Base-by-base conservation (phyloP, 2,797 vertebrate species). In the Coregonus sp. region DNA sequence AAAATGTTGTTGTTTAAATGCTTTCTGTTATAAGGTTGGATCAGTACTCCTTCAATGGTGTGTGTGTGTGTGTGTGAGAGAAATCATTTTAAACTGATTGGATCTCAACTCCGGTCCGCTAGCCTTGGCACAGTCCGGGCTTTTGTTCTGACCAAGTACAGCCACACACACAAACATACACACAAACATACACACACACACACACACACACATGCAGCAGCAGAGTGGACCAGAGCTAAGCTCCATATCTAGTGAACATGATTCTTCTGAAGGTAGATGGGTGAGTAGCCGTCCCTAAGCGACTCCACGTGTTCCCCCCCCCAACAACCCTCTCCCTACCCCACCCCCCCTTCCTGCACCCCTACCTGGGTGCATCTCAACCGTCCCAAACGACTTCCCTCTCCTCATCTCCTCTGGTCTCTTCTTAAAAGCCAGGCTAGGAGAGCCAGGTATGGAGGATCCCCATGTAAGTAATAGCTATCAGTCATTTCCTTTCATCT, bases 1-100 rank as follows among this genome's bases (percentile, higher is more conserved):
- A 91, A 89, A 93, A 90, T 88, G 91, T 92, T 74, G 47, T 79
- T 29, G 78, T 72, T 82, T 87, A 90, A 91, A 93, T 90, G 87
- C 82, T 91, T 85, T 88, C 88, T 77, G 81, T 80, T n/a, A 59
- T 59, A 89, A 86, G 87, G 87, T 87, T 84, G 81, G 82, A 86
- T 82, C 80, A 76, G 80, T 76, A 86, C 86, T 90, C 88, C 91
- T 93, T 92, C 89, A 88, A 86, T 87, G 73, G 25, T 70, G 72
- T 80, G 72, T 74, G 68, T 79, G 68, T 79, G 67, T 80, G 61
- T 77, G 54, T 73, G 25, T 54, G 52, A 25, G 18, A 31, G 50
- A 12, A 15, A 54, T 6, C n/a, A 7, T 88, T 89, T 54, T 61
- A 67, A 77, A 80, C 25, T 76, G 78, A 78, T 31, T 3, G 87